phyloP scores from a whole-genome alignment of 2,797 vertebrate species.

The Centroberyx gerrardi region DNA sequence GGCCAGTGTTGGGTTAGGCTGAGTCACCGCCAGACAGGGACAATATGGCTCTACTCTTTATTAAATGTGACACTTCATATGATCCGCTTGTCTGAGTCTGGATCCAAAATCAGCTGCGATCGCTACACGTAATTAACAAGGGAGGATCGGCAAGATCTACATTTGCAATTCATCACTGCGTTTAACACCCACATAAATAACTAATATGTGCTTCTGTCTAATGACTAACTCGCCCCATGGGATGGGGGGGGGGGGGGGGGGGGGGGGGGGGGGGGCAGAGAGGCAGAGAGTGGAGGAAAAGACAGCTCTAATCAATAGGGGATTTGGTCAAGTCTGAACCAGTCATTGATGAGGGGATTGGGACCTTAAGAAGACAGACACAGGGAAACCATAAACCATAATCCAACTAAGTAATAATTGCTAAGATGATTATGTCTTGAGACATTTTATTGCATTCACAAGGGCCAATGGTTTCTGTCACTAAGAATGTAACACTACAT shows the following conservation, averaged over 20 bases:
- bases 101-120: constrained; percentile 50
- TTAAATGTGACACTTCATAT: constrained; percentile 69
- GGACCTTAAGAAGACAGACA: constrained; percentile 44
- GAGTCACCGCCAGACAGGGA: constrained; percentile 73
- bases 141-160: constrained; percentile 63
- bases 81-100: constrained; percentile 59
- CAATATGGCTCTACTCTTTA: constrained; percentile 69
- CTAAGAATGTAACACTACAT: constrained; percentile 51
- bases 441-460: constrained; percentile 17
- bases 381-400: neutral
- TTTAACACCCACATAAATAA: constrained; percentile 77
- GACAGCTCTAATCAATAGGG: constrained; percentile 59
- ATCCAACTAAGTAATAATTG: constrained; percentile 27
- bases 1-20: constrained; percentile 52
- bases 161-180: constrained; percentile 66
- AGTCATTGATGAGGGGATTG: constrained; percentile 43
- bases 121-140: constrained; percentile 54
- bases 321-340: constrained; percentile 66
- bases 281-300: constrained; percentile 37
- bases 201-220: constrained; percentile 74
- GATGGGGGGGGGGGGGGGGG: constrained; percentile 34
- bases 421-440: constrained; percentile 18
- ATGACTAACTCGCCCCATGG: constrained; percentile 67
- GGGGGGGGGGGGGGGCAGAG: constrained; percentile 23
- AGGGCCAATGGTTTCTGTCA: constrained; percentile 30